These are phyloP conservation scores for Idaea biselata DNA, from an alignment of 2,888 invertebrate genomes.

Conservation along the genomic window DNA sequence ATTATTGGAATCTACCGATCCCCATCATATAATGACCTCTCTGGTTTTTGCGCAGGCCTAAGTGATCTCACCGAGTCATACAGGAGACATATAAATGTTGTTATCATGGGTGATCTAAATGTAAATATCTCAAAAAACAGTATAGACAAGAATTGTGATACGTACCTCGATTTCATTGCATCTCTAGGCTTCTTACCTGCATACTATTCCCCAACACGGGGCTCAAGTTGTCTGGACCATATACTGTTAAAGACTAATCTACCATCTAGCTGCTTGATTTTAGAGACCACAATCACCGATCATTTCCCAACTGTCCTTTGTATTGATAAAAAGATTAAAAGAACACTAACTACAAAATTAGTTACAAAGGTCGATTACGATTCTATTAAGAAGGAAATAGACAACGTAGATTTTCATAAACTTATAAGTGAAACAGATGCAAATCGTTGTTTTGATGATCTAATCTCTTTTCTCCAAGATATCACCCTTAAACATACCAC, in stretches of 20 bases:
- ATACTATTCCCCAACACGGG: background rate
- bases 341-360: background rate
- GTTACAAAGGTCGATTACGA: background rate
- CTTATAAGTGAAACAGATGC: constrained; percentile 5
- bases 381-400: background rate
- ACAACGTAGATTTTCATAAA: background rate
- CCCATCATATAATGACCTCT: constrained; percentile 4
- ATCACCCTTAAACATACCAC: background rate
- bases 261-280: background rate
- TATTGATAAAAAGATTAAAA: background rate
- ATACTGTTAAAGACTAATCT: background rate
- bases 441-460: background rate
- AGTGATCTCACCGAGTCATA: background rate
- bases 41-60: constrained; percentile 1
- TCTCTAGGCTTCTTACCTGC: constrained; percentile 4
- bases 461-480: background rate
- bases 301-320: background rate
- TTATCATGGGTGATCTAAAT: constrained; percentile 8
- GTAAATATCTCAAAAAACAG: constrained; percentile 1
- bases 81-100: background rate
- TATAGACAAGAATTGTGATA: background rate
- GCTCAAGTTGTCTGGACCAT: background rate
- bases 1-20: constrained; percentile 8
- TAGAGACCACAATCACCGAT: background rate
- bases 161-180: constrained; percentile 4